A percentile compares a stretch with the other conserved stretches of the same genome.
Conservation (phyloP, 2,888 invertebrate species). For the Lepidocyrtoides sp. region DNA sequence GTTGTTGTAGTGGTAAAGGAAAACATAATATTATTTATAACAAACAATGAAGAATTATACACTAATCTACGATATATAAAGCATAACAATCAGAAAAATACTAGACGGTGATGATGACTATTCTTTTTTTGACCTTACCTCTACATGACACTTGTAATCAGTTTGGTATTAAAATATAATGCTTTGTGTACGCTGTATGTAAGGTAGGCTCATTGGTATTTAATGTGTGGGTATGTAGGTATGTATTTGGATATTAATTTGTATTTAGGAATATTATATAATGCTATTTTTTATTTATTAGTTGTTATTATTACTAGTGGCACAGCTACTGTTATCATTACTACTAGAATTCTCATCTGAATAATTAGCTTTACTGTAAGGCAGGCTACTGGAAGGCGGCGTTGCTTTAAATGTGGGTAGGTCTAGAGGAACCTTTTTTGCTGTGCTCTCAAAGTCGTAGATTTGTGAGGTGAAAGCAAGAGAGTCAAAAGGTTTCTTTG, state of each 20-base stretch:
- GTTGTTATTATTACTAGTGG: slow-evolving; percentile 7
- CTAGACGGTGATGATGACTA: slow-evolving; percentile 60
- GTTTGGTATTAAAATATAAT: slow-evolving; percentile 12
- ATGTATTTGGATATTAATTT: slow-evolving; percentile 25
- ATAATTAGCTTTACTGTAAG: slow-evolving; percentile 24
- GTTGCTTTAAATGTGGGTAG: slow-evolving; percentile 78
- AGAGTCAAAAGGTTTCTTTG: slow-evolving; percentile 82
- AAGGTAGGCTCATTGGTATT: slow-evolving; percentile 32
- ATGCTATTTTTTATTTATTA: neutral
- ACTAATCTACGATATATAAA: neutral
- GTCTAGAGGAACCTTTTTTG: slow-evolving; percentile 80
- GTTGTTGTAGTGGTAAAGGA: neutral
- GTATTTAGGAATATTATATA: neutral
- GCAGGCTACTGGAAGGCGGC: slow-evolving; percentile 54
- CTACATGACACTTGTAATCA: slow-evolving; percentile 14
- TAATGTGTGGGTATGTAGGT: slow-evolving; percentile 9
- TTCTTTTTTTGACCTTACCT: slow-evolving; percentile 21
- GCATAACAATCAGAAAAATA: slow-evolving; percentile 68
- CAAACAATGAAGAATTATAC: slow-evolving; percentile 16
- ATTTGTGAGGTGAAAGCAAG: slow-evolving; percentile 83
- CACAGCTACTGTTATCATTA: slow-evolving; percentile 11
- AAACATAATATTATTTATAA: slow-evolving; percentile 15
- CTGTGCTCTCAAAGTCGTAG: slow-evolving; percentile 80
- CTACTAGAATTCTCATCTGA: neutral
- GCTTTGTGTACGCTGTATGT: neutral